Percentiles rank a stretch among this genome's conserved stretches.
Conservation (phyloP, 2,797 vertebrate species). For the Melanogrammus aeglefinus region DNA sequence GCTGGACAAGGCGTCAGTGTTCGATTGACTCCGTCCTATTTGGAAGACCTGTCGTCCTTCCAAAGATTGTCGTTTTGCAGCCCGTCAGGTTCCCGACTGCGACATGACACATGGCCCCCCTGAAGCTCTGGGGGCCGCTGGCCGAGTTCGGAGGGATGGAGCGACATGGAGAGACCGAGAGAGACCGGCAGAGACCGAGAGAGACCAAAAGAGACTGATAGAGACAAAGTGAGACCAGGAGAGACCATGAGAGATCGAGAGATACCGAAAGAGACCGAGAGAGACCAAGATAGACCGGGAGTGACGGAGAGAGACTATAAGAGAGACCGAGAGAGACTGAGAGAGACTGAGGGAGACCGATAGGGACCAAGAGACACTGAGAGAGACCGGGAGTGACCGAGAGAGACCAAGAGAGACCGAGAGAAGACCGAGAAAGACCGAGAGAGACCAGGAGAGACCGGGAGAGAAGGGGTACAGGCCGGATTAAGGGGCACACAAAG, state of each 20-base stretch:
- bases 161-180: neutral
- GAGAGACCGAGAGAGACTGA: neutral
- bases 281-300: too few species aligned
- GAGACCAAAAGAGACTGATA: too few species aligned
- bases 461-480: slow-evolving; percentile 41
- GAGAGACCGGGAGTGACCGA: too few species aligned
- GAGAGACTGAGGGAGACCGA: too few species aligned
- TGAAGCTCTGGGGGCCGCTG: slow-evolving; percentile 52
- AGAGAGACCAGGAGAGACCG: neutral
- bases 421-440: too few species aligned
- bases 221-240: too few species aligned
- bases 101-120: slow-evolving; percentile 32
- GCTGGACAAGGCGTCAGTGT: neutral
- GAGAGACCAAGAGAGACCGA: too few species aligned
- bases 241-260: too few species aligned
- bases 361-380: too few species aligned
- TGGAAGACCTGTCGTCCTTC: neutral
- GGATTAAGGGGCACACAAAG: slow-evolving; percentile 76
- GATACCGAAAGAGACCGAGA: slow-evolving; percentile 4
- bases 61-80: neutral
- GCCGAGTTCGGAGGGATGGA: slow-evolving; percentile 31
- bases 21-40: neutral
- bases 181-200: too few species aligned
- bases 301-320: slow-evolving; percentile 27
- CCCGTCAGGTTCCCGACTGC: slow-evolving; percentile 28